phyloP scores from a whole-genome alignment of 1,140 invertebrate genomes.

The Akabosia matsudoensis region DNA sequence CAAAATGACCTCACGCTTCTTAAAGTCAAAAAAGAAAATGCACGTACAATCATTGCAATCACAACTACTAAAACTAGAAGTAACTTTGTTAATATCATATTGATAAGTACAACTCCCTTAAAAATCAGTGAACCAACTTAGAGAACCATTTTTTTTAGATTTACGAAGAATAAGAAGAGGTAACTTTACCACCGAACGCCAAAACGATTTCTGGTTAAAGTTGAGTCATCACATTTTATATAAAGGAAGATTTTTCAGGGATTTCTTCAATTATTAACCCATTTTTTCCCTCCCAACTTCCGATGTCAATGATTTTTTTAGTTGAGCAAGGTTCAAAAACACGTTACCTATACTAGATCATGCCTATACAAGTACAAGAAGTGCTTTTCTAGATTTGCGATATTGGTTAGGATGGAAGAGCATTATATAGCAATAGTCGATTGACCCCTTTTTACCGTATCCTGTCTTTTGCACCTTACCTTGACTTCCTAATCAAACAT shows the following conservation, averaged over 20 bases:
- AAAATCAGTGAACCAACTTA: too few relatives aligned
- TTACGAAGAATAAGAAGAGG: background rate
- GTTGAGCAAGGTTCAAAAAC: slow-evolving; percentile 6
- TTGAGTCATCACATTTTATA: background rate
- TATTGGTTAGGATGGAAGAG: background rate
- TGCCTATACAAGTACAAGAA: background rate
- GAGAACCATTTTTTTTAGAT: background rate
- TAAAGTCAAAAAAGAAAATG: background rate
- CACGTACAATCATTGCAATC: background rate
- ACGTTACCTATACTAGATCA: background rate
- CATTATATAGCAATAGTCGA: background rate
- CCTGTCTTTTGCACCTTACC: background rate
- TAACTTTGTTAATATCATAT: background rate
- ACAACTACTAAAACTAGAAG: background rate
- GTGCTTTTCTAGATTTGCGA: background rate
- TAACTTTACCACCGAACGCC: background rate
- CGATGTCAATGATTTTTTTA: slow-evolving; percentile 6
- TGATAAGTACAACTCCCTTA: too few relatives aligned
- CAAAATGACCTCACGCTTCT: background rate
- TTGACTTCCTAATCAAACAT: slow-evolving; percentile 9
- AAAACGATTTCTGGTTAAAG: background rate
- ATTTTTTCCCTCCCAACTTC: slow-evolving; percentile 6
- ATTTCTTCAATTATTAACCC: background rate
- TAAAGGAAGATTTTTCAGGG: background rate
- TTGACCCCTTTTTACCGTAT: background rate